A percentile compares a stretch with the other conserved stretches of the same genome.
Evolutionary conservation across 2,797 vertebrate genomes (phyloP).

Genomic region (Graptemys geographica): DNA sequence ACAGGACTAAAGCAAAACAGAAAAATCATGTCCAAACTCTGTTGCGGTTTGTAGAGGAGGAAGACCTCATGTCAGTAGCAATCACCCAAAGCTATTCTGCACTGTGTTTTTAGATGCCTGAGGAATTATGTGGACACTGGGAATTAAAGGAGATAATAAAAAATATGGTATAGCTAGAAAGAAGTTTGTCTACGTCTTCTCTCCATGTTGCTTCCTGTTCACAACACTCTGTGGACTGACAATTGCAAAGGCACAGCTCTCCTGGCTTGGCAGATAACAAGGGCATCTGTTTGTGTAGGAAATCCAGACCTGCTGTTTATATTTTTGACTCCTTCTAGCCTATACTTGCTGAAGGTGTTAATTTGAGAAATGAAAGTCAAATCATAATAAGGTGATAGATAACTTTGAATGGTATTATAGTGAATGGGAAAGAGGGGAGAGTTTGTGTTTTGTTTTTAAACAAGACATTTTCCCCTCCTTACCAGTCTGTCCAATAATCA

Average conservation of each 20-base stretch:
- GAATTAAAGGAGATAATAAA: not conserved
- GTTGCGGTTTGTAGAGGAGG: not conserved
- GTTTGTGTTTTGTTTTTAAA: not conserved
- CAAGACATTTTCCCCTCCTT: not conserved
- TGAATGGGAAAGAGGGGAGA: not conserved
- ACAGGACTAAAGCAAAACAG: not conserved
- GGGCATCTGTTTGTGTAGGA: not conserved
- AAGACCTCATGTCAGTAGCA: not conserved
- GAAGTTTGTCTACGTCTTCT: not conserved
- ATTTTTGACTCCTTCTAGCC: not conserved
- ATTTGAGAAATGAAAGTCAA: not conserved
- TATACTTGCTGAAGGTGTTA: not conserved
- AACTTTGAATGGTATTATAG: not conserved
- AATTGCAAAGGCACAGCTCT: not conserved
- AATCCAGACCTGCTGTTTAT: not conserved
- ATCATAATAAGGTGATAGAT: not conserved
- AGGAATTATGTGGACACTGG: not conserved
- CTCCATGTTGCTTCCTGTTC: conserved; percentile 26
- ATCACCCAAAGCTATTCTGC: not conserved
- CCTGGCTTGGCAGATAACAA: not conserved
- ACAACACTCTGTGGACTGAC: not conserved
- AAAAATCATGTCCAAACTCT: not conserved
- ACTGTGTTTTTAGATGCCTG: not conserved
- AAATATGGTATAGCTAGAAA: not conserved
- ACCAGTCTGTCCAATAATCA: not conserved